Evolutionary conservation across 2,888 invertebrate species (phyloP).

Genomic region (Dyspetes luteomarginatus): DNA sequence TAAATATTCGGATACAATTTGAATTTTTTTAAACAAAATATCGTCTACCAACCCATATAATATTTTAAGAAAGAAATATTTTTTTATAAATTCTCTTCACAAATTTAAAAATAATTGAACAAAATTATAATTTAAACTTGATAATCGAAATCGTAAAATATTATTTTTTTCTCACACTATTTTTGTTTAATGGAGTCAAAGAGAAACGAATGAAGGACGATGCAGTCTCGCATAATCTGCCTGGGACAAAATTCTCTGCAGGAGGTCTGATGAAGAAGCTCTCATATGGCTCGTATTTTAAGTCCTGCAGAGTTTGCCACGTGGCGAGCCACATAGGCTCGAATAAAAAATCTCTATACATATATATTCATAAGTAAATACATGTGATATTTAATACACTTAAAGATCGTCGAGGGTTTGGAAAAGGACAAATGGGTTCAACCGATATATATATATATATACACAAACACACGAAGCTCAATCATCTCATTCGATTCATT

Average conservation of each 20-base stretch:
- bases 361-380: not conserved
- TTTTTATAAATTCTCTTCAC: too few relatives aligned
- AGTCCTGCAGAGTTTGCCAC: constrained; percentile 42
- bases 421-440: not conserved
- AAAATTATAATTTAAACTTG: too few relatives aligned
- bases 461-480: too few relatives aligned
- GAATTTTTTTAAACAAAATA: too few relatives aligned
- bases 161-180: too few relatives aligned
- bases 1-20: too few relatives aligned
- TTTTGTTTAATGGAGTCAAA: not conserved
- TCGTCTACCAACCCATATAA: too few relatives aligned
- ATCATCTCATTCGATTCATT: too few relatives aligned
- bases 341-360: not conserved
- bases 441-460: too few relatives aligned
- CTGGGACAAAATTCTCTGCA: constrained; percentile 32
- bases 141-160: too few relatives aligned
- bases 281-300: not conserved
- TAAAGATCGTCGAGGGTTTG: not conserved
- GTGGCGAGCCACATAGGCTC: constrained; percentile 26
- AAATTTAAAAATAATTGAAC: too few relatives aligned
- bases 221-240: not conserved
- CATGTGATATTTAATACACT: not conserved
- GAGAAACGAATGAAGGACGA: not conserved
- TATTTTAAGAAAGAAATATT: too few relatives aligned
- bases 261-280: constrained; percentile 38